Percentiles rank a stretch among this genome's conserved stretches.
Evolutionary conservation across 2,888 invertebrate species (phyloP).

Genomic region (Hypolimnas misippus): DNA sequence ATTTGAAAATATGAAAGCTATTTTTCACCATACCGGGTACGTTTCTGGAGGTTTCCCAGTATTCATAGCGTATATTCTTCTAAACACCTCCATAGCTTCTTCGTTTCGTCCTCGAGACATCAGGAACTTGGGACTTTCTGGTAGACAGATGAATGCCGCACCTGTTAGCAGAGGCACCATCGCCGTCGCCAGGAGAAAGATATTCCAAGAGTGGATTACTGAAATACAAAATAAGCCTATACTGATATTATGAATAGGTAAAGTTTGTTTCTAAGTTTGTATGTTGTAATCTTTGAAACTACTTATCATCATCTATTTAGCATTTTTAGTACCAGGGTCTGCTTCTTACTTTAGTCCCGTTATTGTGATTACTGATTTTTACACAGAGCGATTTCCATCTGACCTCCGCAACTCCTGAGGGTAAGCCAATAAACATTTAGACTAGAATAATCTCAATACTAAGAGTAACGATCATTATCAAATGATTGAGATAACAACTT

Average conservation of each 20-base stretch:
- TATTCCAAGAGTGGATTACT: constrained; percentile 86
- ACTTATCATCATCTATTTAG: too few species aligned
- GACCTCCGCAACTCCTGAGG: too few species aligned
- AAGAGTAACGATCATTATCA: too few species aligned
- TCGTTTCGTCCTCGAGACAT: constrained; percentile 87
- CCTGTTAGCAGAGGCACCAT: constrained; percentile 88
- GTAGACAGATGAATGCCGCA: constrained; percentile 83
- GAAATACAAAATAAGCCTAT: constrained; percentile 33
- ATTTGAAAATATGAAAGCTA: too few species aligned
- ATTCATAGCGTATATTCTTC: constrained; percentile 86
- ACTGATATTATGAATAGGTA: neutral
- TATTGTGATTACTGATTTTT: too few species aligned
- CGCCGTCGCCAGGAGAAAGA: constrained; percentile 84
- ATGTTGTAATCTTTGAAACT: neutral
- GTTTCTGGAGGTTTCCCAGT: constrained; percentile 84
- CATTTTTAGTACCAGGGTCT: too few species aligned
- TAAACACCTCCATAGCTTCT: constrained; percentile 86
- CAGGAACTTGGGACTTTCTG: constrained; percentile 92
- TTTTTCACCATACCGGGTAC: constrained; percentile 85
- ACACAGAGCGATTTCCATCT: too few species aligned
- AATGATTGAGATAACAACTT: too few species aligned
- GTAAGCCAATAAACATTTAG: too few species aligned
- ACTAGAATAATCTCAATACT: too few species aligned
- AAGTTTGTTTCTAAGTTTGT: neutral
- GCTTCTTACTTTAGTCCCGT: too few species aligned